Conservation (phyloP, 2,113 vertebrate genomes). For the Micronisus gabar region DNA sequence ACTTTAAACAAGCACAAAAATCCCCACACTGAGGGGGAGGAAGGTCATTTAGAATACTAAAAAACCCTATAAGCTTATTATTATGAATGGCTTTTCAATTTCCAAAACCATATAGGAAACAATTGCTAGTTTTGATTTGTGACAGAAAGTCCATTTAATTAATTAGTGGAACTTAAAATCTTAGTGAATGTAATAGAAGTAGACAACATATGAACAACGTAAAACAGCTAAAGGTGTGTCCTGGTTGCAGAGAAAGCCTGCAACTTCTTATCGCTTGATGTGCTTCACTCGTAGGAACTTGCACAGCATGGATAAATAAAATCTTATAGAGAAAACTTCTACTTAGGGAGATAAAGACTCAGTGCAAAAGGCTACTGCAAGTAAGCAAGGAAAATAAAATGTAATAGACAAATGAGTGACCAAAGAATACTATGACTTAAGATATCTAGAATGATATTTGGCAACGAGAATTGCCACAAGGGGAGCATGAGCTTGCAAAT, state of each 20-base stretch:
- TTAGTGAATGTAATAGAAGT: neutral
- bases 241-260: neutral
- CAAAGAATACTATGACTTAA: neutral
- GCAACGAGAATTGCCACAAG: neutral
- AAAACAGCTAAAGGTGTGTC: neutral
- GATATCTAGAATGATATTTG: neutral
- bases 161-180: neutral
- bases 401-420: neutral
- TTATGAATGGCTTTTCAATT: neutral
- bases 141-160: neutral
- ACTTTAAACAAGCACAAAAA: neutral
- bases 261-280: neutral
- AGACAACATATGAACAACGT: neutral
- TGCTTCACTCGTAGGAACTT: neutral
- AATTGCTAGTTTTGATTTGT: neutral
- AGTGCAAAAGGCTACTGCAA: neutral
- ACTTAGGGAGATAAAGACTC: neutral
- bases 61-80: neutral
- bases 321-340: neutral
- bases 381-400: neutral
- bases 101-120: neutral
- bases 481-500: neutral
- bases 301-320: neutral
- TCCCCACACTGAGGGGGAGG: neutral
- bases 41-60: neutral